Conservation (phyloP, 2,888 invertebrate species). For the Sarcophaga caerulescens region DNA sequence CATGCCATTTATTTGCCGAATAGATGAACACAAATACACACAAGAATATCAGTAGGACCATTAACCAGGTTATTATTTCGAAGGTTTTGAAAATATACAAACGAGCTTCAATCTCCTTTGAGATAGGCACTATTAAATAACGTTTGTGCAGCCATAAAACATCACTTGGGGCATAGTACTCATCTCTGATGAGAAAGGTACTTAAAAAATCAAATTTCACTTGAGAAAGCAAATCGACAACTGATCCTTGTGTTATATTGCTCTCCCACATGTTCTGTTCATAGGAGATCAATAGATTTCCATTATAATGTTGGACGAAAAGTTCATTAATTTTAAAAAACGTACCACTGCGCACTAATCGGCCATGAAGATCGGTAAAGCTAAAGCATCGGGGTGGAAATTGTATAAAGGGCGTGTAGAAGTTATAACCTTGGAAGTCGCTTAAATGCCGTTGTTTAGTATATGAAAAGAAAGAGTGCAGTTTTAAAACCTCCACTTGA, state of each 20-base stretch:
- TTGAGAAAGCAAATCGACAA: neutral
- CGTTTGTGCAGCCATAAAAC: neutral
- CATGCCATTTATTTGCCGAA: neutral
- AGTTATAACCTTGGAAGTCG: neutral
- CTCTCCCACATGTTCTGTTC: neutral
- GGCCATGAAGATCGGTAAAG: constrained; percentile 60
- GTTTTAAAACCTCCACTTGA: neutral
- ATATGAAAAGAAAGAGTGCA: neutral
- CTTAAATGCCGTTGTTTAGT: neutral
- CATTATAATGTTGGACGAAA: constrained; percentile 71
- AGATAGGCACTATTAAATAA: neutral
- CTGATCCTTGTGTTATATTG: neutral
- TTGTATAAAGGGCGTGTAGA: neutral
- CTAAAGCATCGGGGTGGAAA: constrained; percentile 55
- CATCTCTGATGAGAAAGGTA: neutral
- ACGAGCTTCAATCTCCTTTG: neutral
- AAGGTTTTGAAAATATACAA: neutral
- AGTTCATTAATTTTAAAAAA: constrained; percentile 68
- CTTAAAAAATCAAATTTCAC: neutral
- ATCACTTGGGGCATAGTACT: neutral
- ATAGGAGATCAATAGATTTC: constrained; percentile 53
- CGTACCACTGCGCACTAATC: constrained; percentile 69
- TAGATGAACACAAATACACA: neutral
- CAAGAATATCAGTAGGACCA: neutral
- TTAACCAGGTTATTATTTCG: neutral